A percentile compares a stretch with the other conserved stretches of the same genome.
Conservation (phyloP, 1,140 invertebrate genomes). For the Papilio glaucus region DNA sequence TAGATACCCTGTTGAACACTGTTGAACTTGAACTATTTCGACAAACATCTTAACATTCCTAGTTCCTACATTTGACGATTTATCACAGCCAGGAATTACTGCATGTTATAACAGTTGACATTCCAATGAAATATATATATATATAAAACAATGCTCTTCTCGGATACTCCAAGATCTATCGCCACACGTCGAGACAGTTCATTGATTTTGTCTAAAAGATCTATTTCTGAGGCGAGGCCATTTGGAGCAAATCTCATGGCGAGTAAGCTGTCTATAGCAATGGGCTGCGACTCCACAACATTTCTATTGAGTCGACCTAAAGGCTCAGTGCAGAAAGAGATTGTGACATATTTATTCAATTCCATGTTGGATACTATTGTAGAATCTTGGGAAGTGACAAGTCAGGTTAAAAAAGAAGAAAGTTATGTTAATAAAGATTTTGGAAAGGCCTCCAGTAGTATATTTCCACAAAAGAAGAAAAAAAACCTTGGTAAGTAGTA, state of each 20-base stretch:
- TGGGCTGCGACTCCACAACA: slow-evolving; percentile 52
- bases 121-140: neutral
- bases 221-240: slow-evolving; percentile 41
- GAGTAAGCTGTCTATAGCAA: slow-evolving; percentile 42
- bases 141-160: slow-evolving; percentile 41
- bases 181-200: slow-evolving; percentile 56
- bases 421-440: slow-evolving; percentile 44
- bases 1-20: neutral
- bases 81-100: neutral
- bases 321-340: slow-evolving; percentile 64
- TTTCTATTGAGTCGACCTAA: slow-evolving; percentile 47
- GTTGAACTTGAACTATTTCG: too few relatives aligned
- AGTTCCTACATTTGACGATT: too few relatives aligned
- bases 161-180: slow-evolving; percentile 47
- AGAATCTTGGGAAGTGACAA: slow-evolving; percentile 65
- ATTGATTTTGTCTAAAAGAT: slow-evolving; percentile 45
- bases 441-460: slow-evolving; percentile 59
- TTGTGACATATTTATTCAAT: slow-evolving; percentile 66
- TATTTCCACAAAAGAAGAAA: slow-evolving; percentile 60
- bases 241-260: slow-evolving; percentile 8
- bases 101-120: neutral
- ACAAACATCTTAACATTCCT: too few relatives aligned
- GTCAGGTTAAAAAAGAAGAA: slow-evolving; percentile 50
- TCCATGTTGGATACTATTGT: slow-evolving; percentile 70
- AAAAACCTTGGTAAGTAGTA: slow-evolving; percentile 47